These are phyloP conservation scores for Lynx canadensis DNA, from an alignment of 2,113 vertebrate species.

Conservation along the genomic window DNA sequence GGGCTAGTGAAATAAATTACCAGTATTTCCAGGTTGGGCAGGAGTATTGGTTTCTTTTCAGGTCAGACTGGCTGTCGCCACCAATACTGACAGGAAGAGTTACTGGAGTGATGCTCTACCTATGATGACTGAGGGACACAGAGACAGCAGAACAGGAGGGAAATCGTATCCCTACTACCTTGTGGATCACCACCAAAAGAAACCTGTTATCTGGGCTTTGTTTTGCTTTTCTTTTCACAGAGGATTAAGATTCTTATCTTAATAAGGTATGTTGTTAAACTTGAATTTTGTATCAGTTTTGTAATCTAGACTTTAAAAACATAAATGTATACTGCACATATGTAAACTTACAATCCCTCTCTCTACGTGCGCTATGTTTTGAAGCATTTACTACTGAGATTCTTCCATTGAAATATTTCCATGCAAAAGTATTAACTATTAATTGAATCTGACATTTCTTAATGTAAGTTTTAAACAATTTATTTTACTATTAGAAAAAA, in stretches of 20 bases:
- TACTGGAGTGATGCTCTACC: slow-evolving; percentile 56
- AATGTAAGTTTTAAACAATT: slow-evolving; percentile 20
- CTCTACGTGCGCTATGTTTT: not conserved
- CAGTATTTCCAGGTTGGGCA: slow-evolving; percentile 84
- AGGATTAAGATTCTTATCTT: slow-evolving; percentile 79
- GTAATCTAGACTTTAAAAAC: slow-evolving; percentile 55
- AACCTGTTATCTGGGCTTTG: slow-evolving; percentile 53
- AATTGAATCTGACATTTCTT: slow-evolving; percentile 7
- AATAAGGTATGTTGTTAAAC: slow-evolving; percentile 33
- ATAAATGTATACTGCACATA: not conserved
- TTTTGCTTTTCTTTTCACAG: slow-evolving; percentile 32
- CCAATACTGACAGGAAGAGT: slow-evolving; percentile 71
- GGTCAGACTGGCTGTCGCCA: slow-evolving; percentile 92
- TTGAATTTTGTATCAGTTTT: slow-evolving; percentile 50
- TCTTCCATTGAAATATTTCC: not conserved
- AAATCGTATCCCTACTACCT: slow-evolving; percentile 63
- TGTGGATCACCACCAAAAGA: slow-evolving; percentile 6
- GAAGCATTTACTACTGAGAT: not conserved
- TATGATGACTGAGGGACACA: slow-evolving; percentile 57
- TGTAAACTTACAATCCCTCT: not conserved
- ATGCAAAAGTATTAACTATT: not conserved
- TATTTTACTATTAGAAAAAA: slow-evolving; percentile 5
- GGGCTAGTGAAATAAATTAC: slow-evolving; percentile 80
- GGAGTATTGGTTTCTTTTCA: slow-evolving; percentile 84
- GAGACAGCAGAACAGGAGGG: slow-evolving; percentile 54